phyloP scores from a whole-genome alignment of 2,888 invertebrate genomes.

The Endomychus coccineus region DNA sequence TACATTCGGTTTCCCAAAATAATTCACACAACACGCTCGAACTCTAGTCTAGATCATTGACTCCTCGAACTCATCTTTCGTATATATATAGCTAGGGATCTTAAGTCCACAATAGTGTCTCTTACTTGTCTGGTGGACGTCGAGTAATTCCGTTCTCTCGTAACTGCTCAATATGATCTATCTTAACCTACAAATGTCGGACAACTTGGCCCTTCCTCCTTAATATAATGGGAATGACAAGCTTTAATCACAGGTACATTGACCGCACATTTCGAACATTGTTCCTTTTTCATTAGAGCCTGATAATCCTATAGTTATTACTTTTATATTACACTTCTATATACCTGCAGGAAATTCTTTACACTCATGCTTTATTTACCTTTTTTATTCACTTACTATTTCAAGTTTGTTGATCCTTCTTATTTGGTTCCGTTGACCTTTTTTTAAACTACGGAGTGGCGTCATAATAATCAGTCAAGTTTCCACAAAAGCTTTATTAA shows the following conservation, averaged over 20 bases:
- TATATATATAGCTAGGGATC: constrained; percentile 26
- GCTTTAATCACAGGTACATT: constrained; percentile 25
- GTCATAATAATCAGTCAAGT: too few species aligned
- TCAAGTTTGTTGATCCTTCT: constrained; percentile 23
- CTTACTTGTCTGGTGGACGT: constrained; percentile 10
- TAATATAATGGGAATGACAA: constrained; percentile 25
- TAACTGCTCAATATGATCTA: too few species aligned
- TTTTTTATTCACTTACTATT: constrained; percentile 15
- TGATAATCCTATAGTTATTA: constrained; percentile 20
- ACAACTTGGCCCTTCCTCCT: constrained; percentile 19
- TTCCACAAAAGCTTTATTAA: too few species aligned
- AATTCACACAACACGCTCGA: constrained; percentile 8
- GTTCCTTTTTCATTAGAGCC: constrained; percentile 17
- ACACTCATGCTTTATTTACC: constrained; percentile 9
- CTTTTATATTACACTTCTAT: constrained; percentile 18
- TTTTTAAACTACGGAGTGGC: too few species aligned
- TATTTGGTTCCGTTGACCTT: constrained; percentile 23
- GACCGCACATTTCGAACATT: constrained; percentile 26
- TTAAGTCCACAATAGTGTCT: constrained; percentile 19
- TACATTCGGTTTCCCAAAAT: constrained; percentile 6
- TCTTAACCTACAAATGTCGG: too few species aligned
- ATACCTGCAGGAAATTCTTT: constrained; percentile 12
- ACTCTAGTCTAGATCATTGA: constrained; percentile 36
- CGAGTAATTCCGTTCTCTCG: too few species aligned
- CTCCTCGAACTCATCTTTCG: constrained; percentile 32